Base-by-base conservation (phyloP, 2,888 invertebrate genomes). In the Encarsia formosa region DNA sequence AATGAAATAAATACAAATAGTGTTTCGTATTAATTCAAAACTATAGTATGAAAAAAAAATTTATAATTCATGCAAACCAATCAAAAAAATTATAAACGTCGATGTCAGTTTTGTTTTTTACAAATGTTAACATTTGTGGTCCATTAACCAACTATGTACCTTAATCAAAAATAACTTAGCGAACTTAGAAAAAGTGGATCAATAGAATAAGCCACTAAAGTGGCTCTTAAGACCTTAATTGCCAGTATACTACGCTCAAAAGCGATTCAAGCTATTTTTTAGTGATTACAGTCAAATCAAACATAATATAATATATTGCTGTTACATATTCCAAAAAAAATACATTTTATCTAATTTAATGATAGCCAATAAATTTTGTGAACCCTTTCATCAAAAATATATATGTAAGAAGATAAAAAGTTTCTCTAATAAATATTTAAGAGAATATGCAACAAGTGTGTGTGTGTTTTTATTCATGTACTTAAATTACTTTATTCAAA, bases 281-380 rank as follows among this genome's bases (percentile, higher is more conserved):
- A 45, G 52, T 49, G 32, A 49, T 9, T 47, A 32, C 29, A 43
- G 23, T 47, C 34, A 20, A 54, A 19, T 43, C 35, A 31, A 32
- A 47, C 19, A 39, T 40, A 15, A 39, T 19, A 22, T 42, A 29
- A 53, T 55, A 49, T 56, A 56, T 56, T 49, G 46, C 49, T 56
- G 55, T 56, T 56, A 52, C 38, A 18, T 52, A 52, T 49, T 52
- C 40, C 37, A 26, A 38, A 51, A 49, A 43, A 40, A 39, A 55
- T 50, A 51, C 47, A 48, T 23, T 56, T 55, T 56, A 52, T 49
- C 45, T 45, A 19, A 51, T 49, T 23, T 46, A 54, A 24, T 54
- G 52, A 23, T 15, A 32, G 40, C 23, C 37, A 20, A 51, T 2
- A 5, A 35, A 34, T 15, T 44, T 18, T 24, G 6, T 19, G 8